Base-by-base conservation (phyloP, 2,888 invertebrate genomes). In the Philopedon plagiatum region DNA sequence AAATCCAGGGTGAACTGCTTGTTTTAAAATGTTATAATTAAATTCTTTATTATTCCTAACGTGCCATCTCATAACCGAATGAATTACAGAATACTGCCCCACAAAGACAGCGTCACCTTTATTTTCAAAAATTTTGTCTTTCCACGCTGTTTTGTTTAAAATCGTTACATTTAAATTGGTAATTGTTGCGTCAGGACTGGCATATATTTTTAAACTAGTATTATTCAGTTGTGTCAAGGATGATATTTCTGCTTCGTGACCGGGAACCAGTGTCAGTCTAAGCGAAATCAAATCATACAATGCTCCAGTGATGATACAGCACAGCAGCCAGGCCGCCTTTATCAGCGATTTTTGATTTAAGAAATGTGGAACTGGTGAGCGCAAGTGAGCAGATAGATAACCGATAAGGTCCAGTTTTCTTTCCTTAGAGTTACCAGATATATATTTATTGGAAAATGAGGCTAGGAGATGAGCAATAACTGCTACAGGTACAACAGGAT, bases 91-190 rank as follows among this genome's bases (percentile, higher is more conserved):
- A 15, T 54, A 26, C 8, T 23, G 23, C n/a, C 54, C 54, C n/a
- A 54, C 9, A 13, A 54, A 54, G 1, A 54, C 29, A 3, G 29
- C 54, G 13, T 54, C 54, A 7, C 54, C 54, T 26, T 13, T 54
- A 26, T 54, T 54, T 26, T 54, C 29, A 5, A 21, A 54, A 26
- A 54, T 54, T 54, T 54, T 54, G 1, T 54, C 13, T 26, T n/a
- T 23, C 54, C 54, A 54, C n/a, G 1, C 44, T 23, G 23, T 1
- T 4, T 23, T 46, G 1, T 11, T 21, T 21, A 46, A 23, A n/a
- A 46, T 23, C 0, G 46, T 46, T 5, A 46, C n/a, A 11, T 21
- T 46, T 1, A 46, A n/a, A n/a, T 46, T 11, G 5, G 21, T n/a
- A 5, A 46, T 5, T n/a, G 4, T n/a, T 5, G n/a, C 21, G n/a